Evolutionary conservation across 2,113 vertebrate genomes (phyloP).

Genomic region (Prinia subflava): DNA sequence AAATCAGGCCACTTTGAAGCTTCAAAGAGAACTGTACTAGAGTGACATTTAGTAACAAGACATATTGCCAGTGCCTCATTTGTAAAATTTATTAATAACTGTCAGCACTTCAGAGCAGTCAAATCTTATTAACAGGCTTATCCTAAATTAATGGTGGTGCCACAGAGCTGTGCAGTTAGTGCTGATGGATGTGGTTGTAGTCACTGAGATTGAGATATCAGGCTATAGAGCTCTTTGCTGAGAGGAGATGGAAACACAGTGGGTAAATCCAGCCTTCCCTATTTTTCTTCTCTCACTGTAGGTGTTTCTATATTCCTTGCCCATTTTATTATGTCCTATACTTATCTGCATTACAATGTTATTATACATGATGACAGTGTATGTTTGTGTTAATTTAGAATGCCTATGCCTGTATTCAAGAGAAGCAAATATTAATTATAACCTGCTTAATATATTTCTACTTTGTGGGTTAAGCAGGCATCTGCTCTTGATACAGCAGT

Average conservation of each 20-base stretch:
- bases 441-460: not conserved
- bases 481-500: not conserved
- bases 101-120: not conserved
- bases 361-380: not conserved
- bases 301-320: not conserved
- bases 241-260: not conserved
- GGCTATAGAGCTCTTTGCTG: not conserved
- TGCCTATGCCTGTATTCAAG: not conserved
- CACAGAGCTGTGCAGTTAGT: not conserved
- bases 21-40: not conserved
- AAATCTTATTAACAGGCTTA: not conserved
- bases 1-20: not conserved
- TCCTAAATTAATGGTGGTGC: not conserved
- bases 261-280: not conserved
- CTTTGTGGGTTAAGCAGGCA: not conserved
- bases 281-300: not conserved
- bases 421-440: not conserved
- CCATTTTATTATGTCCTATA: not conserved
- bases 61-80: not conserved
- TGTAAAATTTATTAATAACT: not conserved
- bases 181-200: not conserved
- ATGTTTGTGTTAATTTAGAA: not conserved
- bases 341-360: not conserved
- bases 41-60: not conserved
- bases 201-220: not conserved